Base-by-base conservation (phyloP, 2,113 vertebrate species). In the Oryzias melastigma region DNA sequence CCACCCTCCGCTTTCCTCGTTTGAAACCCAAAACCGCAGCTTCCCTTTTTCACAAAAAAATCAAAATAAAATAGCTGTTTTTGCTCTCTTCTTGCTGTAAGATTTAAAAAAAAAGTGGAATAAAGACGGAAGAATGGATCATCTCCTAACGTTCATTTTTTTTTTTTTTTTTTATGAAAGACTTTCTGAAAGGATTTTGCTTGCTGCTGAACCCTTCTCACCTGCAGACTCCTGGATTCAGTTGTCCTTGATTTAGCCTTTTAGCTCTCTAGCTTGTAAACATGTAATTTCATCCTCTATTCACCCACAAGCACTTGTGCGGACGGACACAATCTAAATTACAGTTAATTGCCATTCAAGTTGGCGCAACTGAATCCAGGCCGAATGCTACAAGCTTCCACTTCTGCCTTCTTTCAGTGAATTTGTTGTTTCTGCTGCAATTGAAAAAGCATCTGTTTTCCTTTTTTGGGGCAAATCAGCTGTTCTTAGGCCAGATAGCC, bases 401-500 rank as follows among this genome's bases (percentile, higher is more conserved):
- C 94, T 93, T 95, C 95, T 95, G 92, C 93, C 94, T 93, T 94
- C 93, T 96, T 95, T 95, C 89, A 94, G 92, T 95, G 79, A 86
- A 87, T 86, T 87, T 68, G 77, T 85, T 82, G 74, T 88, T 83
- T 87, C 82, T 85, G 95, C 94, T 95, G 92, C 93, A 93, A 95
- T 96, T 96, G 92, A 89, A 90, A 88, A 77, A 78, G 80, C 86
- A 81, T 86, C 81, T 91, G 77, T 91, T 88, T 89, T 81, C 73
- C 86, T 89, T 91, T 63, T 96, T 96, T 95, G 95, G 96, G 95
- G 95, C 95, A 94, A 95, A 95, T 98, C 95, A 96, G 96, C 96
- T 95, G 95, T 95, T 96, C 95, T 97, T 96, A 96, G 96, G 94
- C 95, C 95, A 94, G 94, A 94, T 96, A 98, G 95, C 95, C 96